Evolutionary conservation across 2,888 invertebrate species (phyloP), one percentile per base, ranked within the genome.

Genomic region (Isotomurus palustris): DNA sequence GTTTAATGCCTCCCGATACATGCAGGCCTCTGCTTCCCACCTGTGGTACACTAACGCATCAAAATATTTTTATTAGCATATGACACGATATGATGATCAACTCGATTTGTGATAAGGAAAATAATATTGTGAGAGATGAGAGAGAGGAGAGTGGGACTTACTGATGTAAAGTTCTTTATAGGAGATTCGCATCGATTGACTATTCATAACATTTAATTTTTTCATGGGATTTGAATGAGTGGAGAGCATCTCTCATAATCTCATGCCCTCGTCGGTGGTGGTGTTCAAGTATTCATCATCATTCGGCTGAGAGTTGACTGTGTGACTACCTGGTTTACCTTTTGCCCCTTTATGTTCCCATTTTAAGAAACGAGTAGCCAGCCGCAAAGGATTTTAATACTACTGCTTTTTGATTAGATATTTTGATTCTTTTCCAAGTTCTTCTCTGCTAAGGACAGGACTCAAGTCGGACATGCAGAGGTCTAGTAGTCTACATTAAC

Each of bases 21-120:
- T 32, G 14, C 14, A 8, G 8, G 32, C 32, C 8, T 43, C 24
- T 24, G 10, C 6, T 17, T 19, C 22, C 43, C 43, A 43, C 43
- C 43, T 43, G 43, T 24, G 43, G 17, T 22, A 24, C 22, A 43
- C 43, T n/a, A 43, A 43, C 22, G 24, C 24, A 35, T 49, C 49
- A 49, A 49, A 49, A 49, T 49, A 49, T 49, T 49, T 49, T 49
- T 32, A 49, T 49, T 49, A 32, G 32, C 22, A 47, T 27, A 27
- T 47, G n/a, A n/a, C 19, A 44, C 8, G 22, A 44, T 22, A 32
- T 32, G 32, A 32, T 32, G 32, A 10, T n/a, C n/a, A n/a, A n/a
- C n/a, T n/a, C n/a, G n/a, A n/a, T n/a, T n/a, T n/a, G n/a, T 32
- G 32, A 32, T 32, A 14, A 32, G 32, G 38, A 8, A 17, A 4